Evolutionary conservation across 64 coral and sea anemone species (phyloP).

Genomic region (Stichodactyla mertensii): DNA sequence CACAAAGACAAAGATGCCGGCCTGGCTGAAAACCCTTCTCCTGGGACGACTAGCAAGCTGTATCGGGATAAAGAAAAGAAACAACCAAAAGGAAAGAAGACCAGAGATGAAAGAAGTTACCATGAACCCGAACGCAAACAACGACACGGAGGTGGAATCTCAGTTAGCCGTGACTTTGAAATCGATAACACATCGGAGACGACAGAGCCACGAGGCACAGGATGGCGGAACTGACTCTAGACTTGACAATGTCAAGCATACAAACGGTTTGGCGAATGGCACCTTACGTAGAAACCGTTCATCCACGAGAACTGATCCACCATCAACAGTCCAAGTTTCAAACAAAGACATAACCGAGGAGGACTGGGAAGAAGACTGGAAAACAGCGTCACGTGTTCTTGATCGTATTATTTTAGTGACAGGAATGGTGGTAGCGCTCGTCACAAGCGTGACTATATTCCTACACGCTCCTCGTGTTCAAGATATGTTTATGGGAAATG

Average conservation of each 20-base stretch:
- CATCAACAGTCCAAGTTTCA: background rate
- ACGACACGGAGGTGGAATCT: background rate
- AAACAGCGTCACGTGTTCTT: constrained; percentile 60
- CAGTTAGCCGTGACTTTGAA: background rate
- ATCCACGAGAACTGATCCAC: background rate
- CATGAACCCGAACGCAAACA: background rate
- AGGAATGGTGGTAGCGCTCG: constrained; percentile 37
- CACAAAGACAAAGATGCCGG: constrained; percentile 73
- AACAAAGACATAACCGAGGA: constrained; percentile 24
- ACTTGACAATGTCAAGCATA: background rate
- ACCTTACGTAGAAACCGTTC: background rate
- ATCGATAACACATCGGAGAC: background rate
- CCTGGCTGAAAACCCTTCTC: constrained; percentile 46
- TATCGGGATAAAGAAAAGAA: constrained; percentile 28
- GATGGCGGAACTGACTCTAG: background rate
- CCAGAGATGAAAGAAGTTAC: background rate
- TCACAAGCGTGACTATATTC: constrained; percentile 52
- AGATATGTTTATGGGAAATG: constrained; percentile 6
- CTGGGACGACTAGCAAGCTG: constrained; percentile 41
- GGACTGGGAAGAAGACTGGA: constrained; percentile 73
- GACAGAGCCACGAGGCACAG: background rate
- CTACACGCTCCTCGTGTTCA: constrained; percentile 69
- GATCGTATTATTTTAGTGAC: constrained; percentile 55
- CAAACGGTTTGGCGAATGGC: constrained; percentile 5
- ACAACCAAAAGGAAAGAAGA: background rate